These are phyloP conservation scores for Synergus laeviventris DNA, from an alignment of 2,888 invertebrate genomes.

Conservation along the genomic window DNA sequence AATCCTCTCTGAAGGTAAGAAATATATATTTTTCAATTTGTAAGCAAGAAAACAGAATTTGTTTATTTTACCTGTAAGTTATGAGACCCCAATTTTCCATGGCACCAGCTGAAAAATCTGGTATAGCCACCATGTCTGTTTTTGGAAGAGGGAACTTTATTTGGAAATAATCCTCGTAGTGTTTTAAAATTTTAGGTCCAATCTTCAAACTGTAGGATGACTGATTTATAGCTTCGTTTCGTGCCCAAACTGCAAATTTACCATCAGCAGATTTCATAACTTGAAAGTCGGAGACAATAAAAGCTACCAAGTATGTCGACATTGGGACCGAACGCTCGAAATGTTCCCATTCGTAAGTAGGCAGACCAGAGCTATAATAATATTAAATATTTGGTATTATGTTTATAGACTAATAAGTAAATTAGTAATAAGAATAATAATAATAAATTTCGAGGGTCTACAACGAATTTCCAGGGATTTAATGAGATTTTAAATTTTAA, in stretches of 20 bases:
- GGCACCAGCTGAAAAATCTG: slow-evolving; percentile 55
- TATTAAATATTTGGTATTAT: too few relatives aligned
- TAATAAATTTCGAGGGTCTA: too few relatives aligned
- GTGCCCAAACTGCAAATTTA: slow-evolving; percentile 47
- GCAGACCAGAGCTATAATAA: slow-evolving; percentile 78
- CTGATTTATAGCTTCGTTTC: slow-evolving; percentile 40
- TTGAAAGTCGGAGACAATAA: slow-evolving; percentile 85
- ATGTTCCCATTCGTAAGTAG: slow-evolving; percentile 86
- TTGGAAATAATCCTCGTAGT: slow-evolving; percentile 47
- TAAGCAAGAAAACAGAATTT: slow-evolving; percentile 64
- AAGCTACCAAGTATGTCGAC: slow-evolving; percentile 95
- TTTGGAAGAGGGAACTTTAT: slow-evolving; percentile 84
- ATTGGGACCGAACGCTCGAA: slow-evolving; percentile 89
- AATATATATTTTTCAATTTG: background rate
- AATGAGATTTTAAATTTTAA: too few relatives aligned
- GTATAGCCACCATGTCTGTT: slow-evolving; percentile 81
- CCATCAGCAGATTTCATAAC: slow-evolving; percentile 51
- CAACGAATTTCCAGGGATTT: too few relatives aligned
- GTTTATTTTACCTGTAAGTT: slow-evolving; percentile 77
- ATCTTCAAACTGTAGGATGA: slow-evolving; percentile 46
- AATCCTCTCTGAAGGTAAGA: slow-evolving; percentile 51
- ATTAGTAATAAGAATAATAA: too few relatives aligned
- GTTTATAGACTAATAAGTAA: too few relatives aligned
- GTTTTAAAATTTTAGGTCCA: slow-evolving; percentile 44
- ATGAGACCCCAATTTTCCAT: slow-evolving; percentile 62